These are phyloP conservation scores for Amphibalanus amphitrite DNA, from an alignment of 1,140 invertebrate genomes.

Conservation along the genomic window DNA sequence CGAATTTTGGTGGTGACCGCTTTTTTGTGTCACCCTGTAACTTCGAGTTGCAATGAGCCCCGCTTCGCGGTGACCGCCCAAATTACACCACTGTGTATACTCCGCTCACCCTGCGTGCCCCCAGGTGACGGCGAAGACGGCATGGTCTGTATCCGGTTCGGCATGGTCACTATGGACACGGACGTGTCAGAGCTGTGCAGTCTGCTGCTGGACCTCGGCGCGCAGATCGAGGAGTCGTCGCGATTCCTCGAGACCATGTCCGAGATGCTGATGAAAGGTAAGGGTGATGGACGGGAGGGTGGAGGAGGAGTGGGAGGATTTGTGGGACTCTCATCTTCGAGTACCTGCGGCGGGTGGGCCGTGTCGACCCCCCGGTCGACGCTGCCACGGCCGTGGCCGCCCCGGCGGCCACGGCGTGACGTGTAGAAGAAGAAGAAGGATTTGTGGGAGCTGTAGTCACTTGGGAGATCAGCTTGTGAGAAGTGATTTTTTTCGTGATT, in stretches of 20 bases:
- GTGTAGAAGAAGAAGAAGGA: no score
- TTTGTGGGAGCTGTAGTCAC: background rate
- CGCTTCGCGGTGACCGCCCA: no score
- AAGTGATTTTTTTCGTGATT: no score
- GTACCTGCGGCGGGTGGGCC: no score
- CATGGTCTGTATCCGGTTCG: constrained; percentile 77
- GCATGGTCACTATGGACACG: constrained; percentile 89
- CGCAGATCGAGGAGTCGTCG: constrained; percentile 83
- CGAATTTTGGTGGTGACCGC: no score
- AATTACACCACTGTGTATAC: no score
- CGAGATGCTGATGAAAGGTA: constrained; percentile 58
- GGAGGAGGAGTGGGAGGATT: background rate
- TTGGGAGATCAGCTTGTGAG: background rate
- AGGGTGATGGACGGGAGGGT: background rate
- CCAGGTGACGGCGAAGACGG: constrained; percentile 66
- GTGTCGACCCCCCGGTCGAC: no score
- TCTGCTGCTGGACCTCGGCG: constrained; percentile 64
- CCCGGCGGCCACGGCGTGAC: no score
- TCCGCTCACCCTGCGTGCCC: no score
- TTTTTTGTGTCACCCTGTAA: no score
- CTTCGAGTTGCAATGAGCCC: no score
- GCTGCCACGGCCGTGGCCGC: no score
- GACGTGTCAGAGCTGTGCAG: constrained; percentile 77
- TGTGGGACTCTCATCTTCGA: background rate
- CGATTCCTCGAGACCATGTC: constrained; percentile 84